A percentile compares a stretch with the other conserved stretches of the same genome.
These are phyloP conservation scores for Zosterops borbonicus DNA, from an alignment of 2,113 vertebrate genomes.

Conservation along the genomic window DNA sequence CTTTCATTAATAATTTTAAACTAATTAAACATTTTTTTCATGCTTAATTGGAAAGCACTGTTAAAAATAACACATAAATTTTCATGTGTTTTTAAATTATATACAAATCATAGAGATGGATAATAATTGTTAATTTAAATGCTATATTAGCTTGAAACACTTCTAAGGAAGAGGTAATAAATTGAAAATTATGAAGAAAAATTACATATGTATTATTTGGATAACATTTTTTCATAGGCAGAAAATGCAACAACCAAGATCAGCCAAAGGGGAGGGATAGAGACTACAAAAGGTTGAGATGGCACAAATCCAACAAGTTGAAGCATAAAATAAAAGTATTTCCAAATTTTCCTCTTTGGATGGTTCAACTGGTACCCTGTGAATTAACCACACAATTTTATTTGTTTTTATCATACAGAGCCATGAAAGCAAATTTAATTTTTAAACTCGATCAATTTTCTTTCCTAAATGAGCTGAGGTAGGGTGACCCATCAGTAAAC, in stretches of 20 bases:
- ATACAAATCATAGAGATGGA: neutral
- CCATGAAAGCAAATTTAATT: conserved; percentile 27
- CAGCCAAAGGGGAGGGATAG: neutral
- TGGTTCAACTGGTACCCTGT: neutral
- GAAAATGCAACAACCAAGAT: neutral
- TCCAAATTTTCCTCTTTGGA: neutral
- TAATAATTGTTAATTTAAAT: conserved; percentile 25
- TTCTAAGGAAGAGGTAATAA: neutral
- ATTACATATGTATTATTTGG: neutral
- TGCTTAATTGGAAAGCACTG: conserved; percentile 36
- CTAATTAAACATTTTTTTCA: neutral
- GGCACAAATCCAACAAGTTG: neutral
- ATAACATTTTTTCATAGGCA: neutral
- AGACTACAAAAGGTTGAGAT: neutral
- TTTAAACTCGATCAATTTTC: conserved; percentile 49
- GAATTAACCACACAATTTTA: neutral
- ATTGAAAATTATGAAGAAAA: neutral
- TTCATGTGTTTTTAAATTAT: conserved; percentile 42
- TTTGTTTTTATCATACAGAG: conserved; percentile 11
- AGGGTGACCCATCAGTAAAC: conserved; percentile 43
- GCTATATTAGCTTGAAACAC: neutral
- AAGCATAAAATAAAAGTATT: neutral
- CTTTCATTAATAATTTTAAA: neutral
- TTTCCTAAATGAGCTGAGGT: conserved; percentile 31
- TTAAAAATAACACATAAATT: conserved; percentile 49